phyloP scores from a whole-genome alignment of 1,140 invertebrate species.

The Tribolium madens region DNA sequence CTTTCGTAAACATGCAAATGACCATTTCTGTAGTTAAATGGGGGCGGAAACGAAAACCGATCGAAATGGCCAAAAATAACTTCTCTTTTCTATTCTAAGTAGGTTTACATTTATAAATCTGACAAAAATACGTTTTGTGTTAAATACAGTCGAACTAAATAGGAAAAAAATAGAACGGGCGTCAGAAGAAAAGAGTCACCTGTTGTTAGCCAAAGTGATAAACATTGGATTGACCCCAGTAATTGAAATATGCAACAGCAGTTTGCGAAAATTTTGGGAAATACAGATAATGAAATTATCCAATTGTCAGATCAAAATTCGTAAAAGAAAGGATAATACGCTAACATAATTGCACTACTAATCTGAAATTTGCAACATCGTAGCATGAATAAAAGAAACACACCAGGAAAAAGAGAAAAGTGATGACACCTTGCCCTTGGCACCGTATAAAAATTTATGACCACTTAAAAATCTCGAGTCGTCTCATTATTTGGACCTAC shows the following conservation, averaged over 20 bases:
- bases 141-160: neutral
- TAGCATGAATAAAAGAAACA: neutral
- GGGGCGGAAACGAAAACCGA: neutral
- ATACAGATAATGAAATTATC: neutral
- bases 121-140: neutral
- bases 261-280: too few relatives aligned
- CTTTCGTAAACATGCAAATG: neutral
- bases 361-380: neutral
- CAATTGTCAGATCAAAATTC: too few relatives aligned
- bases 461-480: slow-evolving; percentile 9
- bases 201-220: neutral
- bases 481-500: neutral
- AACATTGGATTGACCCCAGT: neutral
- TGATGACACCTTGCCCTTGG: slow-evolving; percentile 5
- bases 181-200: neutral
- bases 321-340: neutral
- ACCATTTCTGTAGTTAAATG: neutral
- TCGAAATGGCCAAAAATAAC: neutral
- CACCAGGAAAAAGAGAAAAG: slow-evolving; percentile 4
- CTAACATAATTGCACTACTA: neutral
- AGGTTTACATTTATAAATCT: neutral
- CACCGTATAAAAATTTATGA: slow-evolving; percentile 16
- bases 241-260: slow-evolving; percentile 11
- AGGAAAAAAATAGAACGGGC: neutral
- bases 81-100: neutral